Evolutionary conservation across 1,140 invertebrate species (phyloP), one percentile per base, ranked within the genome.

Genomic region (Phthorimaea operculella): DNA sequence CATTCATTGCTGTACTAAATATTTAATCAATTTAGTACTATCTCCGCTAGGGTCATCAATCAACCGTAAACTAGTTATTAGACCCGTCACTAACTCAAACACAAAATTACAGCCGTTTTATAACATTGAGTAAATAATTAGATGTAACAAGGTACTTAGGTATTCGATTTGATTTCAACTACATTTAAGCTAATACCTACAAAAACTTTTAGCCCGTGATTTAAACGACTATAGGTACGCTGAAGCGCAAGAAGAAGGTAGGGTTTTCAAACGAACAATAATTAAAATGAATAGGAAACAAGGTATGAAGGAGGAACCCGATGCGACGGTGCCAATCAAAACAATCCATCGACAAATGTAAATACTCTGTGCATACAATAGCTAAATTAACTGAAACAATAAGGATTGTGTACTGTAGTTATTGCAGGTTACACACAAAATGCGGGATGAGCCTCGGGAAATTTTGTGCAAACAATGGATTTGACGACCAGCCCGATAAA

Each of bases 321-420:
- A 55, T 55, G 44, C 33, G 21, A 60, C 62, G 66, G 55, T 58
- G 68, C 56, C 61, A 79, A 70, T 74, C 74, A 80, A 70, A 83
- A 83, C 78, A 81, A 55, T 50, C 58, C 60, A 71, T 70, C 64
- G 63, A 65, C 68, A 73, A 74, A 76, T 72, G 72, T 77, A 79
- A 79, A 80, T 81, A 81, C 66, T 67, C 58, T 58, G 54, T 58
- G 64, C 68, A 58, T 60, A 83, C 80, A 83, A 83, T 83, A 73
- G 78, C 63, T 74, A 71, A 79, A 81, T 77, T 74, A 74, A 72
- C 63, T 69, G 75, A 79, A 83, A 83, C 80, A 83, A 83, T 81
- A 76, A 76, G 74, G 74, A 71, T 74, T 76, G 70, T 76, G 66
- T 76, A 71, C 71, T 68, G 68, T 70, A 65, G 70, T 69, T 76